Evolutionary conservation across 2,888 invertebrate genomes (phyloP).

Genomic region (Cerceris ruficornis): DNA sequence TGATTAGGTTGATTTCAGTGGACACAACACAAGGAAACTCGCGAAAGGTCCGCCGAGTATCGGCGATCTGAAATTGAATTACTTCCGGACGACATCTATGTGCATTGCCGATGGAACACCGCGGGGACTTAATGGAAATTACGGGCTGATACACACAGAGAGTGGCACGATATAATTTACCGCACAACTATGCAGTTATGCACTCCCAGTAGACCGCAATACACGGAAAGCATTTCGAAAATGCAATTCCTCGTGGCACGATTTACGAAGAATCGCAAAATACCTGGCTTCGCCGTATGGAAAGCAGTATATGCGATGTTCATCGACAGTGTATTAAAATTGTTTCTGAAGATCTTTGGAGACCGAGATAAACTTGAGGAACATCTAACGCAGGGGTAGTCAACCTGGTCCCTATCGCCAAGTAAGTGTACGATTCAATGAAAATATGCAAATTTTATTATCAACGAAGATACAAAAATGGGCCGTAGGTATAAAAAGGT

Average conservation of each 20-base stretch:
- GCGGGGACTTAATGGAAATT: slow-evolving; percentile 39
- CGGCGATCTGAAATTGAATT: slow-evolving; percentile 39
- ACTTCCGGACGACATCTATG: slow-evolving; percentile 26
- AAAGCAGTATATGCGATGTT: too few species aligned
- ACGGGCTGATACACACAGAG: slow-evolving; percentile 9
- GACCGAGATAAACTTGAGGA: too few species aligned
- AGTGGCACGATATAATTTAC: slow-evolving; percentile 15
- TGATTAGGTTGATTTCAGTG: slow-evolving; percentile 59
- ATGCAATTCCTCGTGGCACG: not conserved
- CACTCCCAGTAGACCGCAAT: not conserved
- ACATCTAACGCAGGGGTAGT: too few species aligned
- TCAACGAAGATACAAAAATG: too few species aligned
- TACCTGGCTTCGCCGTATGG: too few species aligned
- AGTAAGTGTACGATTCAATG: too few species aligned
- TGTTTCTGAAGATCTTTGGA: too few species aligned
- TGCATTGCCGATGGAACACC: slow-evolving; percentile 8
- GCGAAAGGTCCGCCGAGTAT: slow-evolving; percentile 30
- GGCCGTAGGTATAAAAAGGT: too few species aligned
- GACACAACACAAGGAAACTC: slow-evolving; percentile 42
- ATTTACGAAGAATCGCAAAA: not conserved
- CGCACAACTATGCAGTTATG: slow-evolving; percentile 25
- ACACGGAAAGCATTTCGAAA: not conserved
- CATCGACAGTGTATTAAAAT: too few species aligned
- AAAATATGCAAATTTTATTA: too few species aligned
- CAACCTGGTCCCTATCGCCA: too few species aligned